These are phyloP conservation scores for Solea solea DNA, from an alignment of 2,113 vertebrate genomes.

Conservation along the genomic window DNA sequence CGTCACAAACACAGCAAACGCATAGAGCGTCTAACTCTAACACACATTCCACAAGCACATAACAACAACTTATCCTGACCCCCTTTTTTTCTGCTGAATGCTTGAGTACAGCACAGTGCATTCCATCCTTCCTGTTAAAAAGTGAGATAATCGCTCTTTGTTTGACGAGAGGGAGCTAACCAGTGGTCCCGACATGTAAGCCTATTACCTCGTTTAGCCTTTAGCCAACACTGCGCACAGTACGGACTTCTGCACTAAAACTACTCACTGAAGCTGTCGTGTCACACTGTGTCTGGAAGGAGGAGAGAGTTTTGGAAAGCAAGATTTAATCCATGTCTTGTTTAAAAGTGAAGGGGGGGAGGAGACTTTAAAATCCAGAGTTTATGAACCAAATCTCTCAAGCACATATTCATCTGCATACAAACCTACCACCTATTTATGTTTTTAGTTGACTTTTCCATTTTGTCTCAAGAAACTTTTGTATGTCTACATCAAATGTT, in stretches of 20 bases:
- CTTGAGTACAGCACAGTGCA: constrained; percentile 42
- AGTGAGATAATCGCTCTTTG: constrained; percentile 88
- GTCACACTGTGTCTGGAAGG: constrained; percentile 35
- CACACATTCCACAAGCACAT: constrained; percentile 51
- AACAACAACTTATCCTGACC: constrained; percentile 45
- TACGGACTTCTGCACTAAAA: constrained; percentile 77
- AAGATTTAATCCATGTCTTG: constrained; percentile 84
- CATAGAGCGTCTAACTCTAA: constrained; percentile 11
- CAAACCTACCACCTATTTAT: too few species aligned
- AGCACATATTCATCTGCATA: too few species aligned
- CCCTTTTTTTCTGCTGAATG: constrained; percentile 17
- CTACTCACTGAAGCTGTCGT: constrained; percentile 39
- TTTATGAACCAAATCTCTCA: too few species aligned
- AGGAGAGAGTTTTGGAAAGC: too few species aligned
- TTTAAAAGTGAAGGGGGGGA: constrained; percentile 87
- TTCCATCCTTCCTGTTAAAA: constrained; percentile 85
- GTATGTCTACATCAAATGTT: too few species aligned
- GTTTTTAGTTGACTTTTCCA: too few species aligned
- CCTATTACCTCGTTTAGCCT: constrained; percentile 82
- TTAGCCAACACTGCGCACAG: constrained; percentile 62
- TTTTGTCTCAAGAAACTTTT: too few species aligned
- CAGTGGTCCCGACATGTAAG: constrained; percentile 87
- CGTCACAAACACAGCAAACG: constrained; percentile 35
- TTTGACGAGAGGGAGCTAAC: constrained; percentile 83
- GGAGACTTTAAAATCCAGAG: too few species aligned